Percentiles rank a stretch among this genome's conserved stretches.
These are phyloP conservation scores for Automeris io DNA, from an alignment of 2,888 invertebrate species.

Conservation along the genomic window DNA sequence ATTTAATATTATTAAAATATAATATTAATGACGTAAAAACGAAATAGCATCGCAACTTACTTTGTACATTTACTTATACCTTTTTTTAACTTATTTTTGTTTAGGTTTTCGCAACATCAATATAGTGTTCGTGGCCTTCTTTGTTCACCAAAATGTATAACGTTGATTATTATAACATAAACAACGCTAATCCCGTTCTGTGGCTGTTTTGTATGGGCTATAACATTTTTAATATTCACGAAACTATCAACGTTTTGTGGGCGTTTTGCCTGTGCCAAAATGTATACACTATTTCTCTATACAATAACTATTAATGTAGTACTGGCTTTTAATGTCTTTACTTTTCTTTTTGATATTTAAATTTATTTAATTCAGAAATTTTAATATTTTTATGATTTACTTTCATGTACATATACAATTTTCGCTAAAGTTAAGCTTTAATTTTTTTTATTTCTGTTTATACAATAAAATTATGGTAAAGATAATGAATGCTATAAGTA, in stretches of 20 bases:
- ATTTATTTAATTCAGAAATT: too few relatives aligned
- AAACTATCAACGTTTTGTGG: not conserved
- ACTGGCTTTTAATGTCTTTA: too few relatives aligned
- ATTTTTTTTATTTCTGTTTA: too few relatives aligned
- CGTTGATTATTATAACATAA: constrained; percentile 2
- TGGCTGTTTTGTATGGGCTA: constrained; percentile 1
- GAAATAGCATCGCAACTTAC: not conserved
- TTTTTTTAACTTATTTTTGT: not conserved
- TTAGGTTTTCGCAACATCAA: constrained; percentile 1
- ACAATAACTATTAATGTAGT: constrained; percentile 13
- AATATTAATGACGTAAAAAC: not conserved
- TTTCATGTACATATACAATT: too few relatives aligned
- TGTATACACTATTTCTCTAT: not conserved
- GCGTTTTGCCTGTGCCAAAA: constrained; percentile 3
- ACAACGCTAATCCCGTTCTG: not conserved
- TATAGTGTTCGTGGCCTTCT: constrained; percentile 1
- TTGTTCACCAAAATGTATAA: constrained; percentile 1
- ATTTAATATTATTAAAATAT: not conserved
- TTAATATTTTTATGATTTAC: too few relatives aligned
- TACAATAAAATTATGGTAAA: too few relatives aligned
- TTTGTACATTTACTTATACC: not conserved
- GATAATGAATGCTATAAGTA: too few relatives aligned
- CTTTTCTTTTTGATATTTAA: too few relatives aligned
- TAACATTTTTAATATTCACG: constrained; percentile 3
- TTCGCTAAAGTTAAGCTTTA: too few relatives aligned